Percentiles rank a stretch among this genome's conserved stretches.
Evolutionary conservation across 2,113 vertebrate genomes (phyloP).

Genomic region (Tautogolabrus adspersus): DNA sequence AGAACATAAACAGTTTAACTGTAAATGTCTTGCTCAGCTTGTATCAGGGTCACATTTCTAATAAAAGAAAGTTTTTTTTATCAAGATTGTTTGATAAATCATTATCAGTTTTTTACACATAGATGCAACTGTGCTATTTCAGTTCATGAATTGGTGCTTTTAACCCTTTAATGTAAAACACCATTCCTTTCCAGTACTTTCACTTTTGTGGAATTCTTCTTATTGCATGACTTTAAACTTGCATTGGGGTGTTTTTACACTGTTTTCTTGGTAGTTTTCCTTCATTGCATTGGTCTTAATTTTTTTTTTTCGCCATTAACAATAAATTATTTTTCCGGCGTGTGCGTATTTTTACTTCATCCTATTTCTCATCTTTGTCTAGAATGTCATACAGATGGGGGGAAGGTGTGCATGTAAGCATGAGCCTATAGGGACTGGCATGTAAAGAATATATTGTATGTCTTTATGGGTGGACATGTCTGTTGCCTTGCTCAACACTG

Average conservation of each 20-base stretch:
- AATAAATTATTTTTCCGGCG: background rate
- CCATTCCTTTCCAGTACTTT: no score
- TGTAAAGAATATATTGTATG: background rate
- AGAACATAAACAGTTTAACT: no score
- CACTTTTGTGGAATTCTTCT: no score
- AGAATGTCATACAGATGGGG: background rate
- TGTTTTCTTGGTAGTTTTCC: background rate
- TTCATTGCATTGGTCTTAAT: background rate
- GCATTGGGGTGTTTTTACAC: background rate
- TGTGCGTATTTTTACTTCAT: background rate
- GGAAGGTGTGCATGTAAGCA: background rate
- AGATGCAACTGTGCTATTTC: no score
- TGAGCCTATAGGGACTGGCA: background rate
- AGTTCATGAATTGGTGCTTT: no score
- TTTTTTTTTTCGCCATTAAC: background rate
- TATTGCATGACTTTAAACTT: background rate
- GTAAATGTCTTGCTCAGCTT: background rate
- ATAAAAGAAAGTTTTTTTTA: no score
- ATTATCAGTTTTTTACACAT: no score
- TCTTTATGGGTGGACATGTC: constrained; percentile 5
- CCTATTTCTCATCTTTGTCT: background rate
- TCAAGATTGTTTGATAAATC: no score
- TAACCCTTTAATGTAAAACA: no score
- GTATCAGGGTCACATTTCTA: background rate
- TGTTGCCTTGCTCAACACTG: constrained; percentile 14